These are phyloP conservation scores for Xenopus petersii DNA, from an alignment of 2,797 vertebrate genomes.

Conservation along the genomic window DNA sequence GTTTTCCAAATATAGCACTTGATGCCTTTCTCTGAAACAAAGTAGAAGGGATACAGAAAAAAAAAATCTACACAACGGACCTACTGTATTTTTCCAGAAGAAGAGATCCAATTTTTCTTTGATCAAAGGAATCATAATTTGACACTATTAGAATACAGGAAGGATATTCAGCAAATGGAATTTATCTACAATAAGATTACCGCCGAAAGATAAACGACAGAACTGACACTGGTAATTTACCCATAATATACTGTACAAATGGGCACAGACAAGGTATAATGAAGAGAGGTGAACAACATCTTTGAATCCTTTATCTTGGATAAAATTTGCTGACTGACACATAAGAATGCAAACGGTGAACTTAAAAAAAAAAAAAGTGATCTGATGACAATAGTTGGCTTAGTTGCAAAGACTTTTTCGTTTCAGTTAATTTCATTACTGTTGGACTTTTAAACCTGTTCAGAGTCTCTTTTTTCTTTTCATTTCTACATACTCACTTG, in stretches of 20 bases:
- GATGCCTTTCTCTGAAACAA: neutral
- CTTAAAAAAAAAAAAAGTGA: constrained; percentile 17
- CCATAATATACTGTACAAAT: constrained; percentile 45
- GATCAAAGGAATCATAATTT: constrained; percentile 49
- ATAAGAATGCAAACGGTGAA: constrained; percentile 34
- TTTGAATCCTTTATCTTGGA: constrained; percentile 38
- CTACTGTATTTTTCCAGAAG: constrained; percentile 35
- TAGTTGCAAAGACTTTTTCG: neutral
- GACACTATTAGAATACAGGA: constrained; percentile 44
- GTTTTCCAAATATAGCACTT: neutral
- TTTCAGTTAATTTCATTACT: neutral
- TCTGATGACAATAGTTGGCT: constrained; percentile 12
- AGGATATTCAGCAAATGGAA: constrained; percentile 45
- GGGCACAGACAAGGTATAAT: constrained; percentile 18
- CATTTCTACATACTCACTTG: no score
- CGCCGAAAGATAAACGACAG: constrained; percentile 40
- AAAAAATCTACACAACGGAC: constrained; percentile 22
- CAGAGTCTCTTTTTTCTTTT: no score
- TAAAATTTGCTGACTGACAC: constrained; percentile 31
- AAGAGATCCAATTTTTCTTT: constrained; percentile 25
- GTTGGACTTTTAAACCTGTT: no score
- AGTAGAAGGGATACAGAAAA: neutral
- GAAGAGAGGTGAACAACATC: constrained; percentile 21
- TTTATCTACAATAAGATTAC: constrained; percentile 44
- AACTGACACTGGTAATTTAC: constrained; percentile 46